Base-by-base conservation (phyloP, 2,113 vertebrate species). In the Osmerus eperlanus region DNA sequence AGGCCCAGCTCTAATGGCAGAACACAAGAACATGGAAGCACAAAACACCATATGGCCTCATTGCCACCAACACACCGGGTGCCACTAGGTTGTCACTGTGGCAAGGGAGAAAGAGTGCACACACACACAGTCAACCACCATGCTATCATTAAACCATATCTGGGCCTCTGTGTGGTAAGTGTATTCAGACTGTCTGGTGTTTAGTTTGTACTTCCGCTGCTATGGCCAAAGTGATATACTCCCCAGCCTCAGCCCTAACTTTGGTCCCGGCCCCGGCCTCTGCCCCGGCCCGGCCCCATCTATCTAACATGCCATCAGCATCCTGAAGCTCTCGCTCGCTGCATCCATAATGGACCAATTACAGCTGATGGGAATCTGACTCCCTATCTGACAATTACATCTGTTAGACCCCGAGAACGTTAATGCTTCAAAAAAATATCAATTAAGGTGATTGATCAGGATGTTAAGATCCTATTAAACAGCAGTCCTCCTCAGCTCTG, bases 361-460 rank as follows among this genome's bases (percentile, higher is more conserved):
- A 91, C 91, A 89, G 86, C 86, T 87, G 74, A 86, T 85, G 87
- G 89, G 90, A 86, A 87, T 89, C 81, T 84, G 76, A 87, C 78
- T 89, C 87, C 85, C 87, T 83, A 77, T 88, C 85, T 88, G 91
- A 91, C 89, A 90, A 92, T 93, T 88, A 92, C 90, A 91, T 91
- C 89, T 90, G 88, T 90, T 90, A 83, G 90, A 87, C 80, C 89
- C 86, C 87, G 85, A 90, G 85, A 88, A 89, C 85, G 84, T 91
- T 91, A 92, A 90, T 91, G 89, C 89, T 86, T 89, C n/a, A 23
- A 88, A 90, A 88, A 92, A 91, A 91, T 90, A 91, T 91, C 87
- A 92, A 92, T 92, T 92, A 91, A 90, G 86, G 83, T 91, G 91
- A 93, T 91, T 92, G 90, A 92, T 93, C 88, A 89, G 90, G 90